Evolutionary conservation across 2,888 invertebrate species (phyloP).

Genomic region (Drosophila paranaensis): DNA sequence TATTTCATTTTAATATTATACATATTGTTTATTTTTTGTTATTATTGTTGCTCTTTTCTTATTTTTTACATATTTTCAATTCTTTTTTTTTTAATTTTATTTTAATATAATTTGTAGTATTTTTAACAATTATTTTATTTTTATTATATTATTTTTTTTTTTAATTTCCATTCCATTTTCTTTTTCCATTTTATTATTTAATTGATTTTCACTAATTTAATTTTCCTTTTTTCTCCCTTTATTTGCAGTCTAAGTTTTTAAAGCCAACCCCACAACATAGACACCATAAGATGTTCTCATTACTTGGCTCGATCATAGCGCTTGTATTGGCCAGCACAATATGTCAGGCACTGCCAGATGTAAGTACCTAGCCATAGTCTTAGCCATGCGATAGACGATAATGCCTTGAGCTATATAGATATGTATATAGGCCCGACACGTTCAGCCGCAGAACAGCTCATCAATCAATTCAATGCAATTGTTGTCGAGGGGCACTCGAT

Average conservation of each 20-base stretch:
- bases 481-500: conserved; percentile 46
- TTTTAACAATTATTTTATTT: background rate
- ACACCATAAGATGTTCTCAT: conserved; percentile 80
- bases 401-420: conserved; percentile 36
- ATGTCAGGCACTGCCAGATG: conserved; percentile 84
- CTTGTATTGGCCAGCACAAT: conserved; percentile 82
- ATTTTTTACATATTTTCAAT: background rate
- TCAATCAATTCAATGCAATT: conserved; percentile 74
- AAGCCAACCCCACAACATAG: conserved; percentile 46
- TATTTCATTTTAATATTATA: too few relatives aligned
- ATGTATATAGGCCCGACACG: conserved; percentile 40
- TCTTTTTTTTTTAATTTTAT: background rate
- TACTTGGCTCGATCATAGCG: conserved; percentile 78
- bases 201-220: background rate
- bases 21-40: too few relatives aligned
- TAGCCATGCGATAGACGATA: conserved; percentile 9
- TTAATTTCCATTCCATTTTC: too few relatives aligned
- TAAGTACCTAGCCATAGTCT: conserved; percentile 74
- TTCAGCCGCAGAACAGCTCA: conserved; percentile 65
- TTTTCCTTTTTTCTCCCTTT: conserved; percentile 14
- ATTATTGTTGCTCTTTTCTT: too few relatives aligned
- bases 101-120: background rate
- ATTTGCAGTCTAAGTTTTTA: conserved; percentile 70
- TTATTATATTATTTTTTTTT: background rate
- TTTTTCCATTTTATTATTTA: background rate